phyloP scores from a whole-genome alignment of 2,888 invertebrate species.

The Carterocephalus palaemon region DNA sequence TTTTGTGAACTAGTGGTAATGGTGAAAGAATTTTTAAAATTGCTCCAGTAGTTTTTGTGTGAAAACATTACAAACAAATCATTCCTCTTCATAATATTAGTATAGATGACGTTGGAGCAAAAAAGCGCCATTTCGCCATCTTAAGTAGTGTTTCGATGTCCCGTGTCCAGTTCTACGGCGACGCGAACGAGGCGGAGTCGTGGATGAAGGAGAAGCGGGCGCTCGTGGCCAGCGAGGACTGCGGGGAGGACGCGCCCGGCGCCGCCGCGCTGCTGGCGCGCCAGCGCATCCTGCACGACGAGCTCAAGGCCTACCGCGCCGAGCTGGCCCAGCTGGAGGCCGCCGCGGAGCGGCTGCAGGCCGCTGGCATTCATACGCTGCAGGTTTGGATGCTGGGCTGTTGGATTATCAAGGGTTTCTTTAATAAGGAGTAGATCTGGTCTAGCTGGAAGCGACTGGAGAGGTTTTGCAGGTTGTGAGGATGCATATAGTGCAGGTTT shows the following conservation, averaged over 20 bases:
- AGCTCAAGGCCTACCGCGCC: conserved; percentile 91
- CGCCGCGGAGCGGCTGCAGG: conserved; percentile 87
- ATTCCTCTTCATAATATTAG: too few species aligned
- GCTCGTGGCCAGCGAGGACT: conserved; percentile 92
- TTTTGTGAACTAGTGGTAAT: too few species aligned
- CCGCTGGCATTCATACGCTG: conserved; percentile 81
- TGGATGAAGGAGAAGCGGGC: conserved; percentile 98
- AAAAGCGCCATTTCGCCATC: too few species aligned
- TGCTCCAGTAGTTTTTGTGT: too few species aligned
- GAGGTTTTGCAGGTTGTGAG: too few species aligned
- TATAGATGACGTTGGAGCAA: too few species aligned
- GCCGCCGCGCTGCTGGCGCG: conserved; percentile 92
- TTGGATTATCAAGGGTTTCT: background rate
- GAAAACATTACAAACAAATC: too few species aligned
- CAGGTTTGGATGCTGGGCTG: conserved; percentile 33
- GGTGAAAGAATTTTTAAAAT: too few species aligned
- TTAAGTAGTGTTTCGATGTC: too few species aligned
- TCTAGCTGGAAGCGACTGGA: too few species aligned
- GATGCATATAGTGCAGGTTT: too few species aligned
- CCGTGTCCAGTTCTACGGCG: conserved; percentile 96
- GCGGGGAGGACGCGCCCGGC: conserved; percentile 94
- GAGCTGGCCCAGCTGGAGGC: conserved; percentile 90
- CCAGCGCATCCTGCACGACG: conserved; percentile 91
- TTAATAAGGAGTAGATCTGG: too few species aligned
- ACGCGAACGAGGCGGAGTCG: conserved; percentile 98